phyloP scores from a whole-genome alignment of 2,113 vertebrate genomes.

The Naja naja region DNA sequence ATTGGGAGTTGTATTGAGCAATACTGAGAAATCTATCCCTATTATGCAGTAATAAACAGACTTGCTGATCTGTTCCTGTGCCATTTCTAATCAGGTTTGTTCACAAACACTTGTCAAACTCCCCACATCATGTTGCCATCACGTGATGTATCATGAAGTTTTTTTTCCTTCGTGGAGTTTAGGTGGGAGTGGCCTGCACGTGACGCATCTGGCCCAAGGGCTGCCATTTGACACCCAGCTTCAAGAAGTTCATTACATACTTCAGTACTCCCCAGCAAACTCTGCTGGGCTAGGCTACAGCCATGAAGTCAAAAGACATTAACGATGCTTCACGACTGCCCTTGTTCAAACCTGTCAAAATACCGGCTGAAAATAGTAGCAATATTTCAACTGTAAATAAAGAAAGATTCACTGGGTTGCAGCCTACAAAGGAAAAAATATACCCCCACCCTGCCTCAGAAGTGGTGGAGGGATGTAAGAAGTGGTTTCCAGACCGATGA shows the following conservation, averaged over 20 bases:
- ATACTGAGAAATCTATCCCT: background rate
- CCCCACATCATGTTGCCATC: too few species aligned
- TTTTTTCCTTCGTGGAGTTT: too few species aligned
- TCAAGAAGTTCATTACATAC: background rate
- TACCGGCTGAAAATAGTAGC: background rate
- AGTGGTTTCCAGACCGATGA: background rate
- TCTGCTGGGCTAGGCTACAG: background rate
- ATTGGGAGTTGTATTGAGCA: background rate
- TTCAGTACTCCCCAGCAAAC: background rate
- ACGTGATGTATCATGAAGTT: too few species aligned
- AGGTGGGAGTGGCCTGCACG: too few species aligned
- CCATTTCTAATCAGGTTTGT: background rate
- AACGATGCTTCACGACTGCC: background rate
- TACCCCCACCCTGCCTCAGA: background rate
- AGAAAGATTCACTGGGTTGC: background rate
- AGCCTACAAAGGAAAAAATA: background rate
- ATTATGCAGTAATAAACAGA: background rate
- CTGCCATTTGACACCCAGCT: too few species aligned
- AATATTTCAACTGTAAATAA: background rate
- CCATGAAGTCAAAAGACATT: background rate
- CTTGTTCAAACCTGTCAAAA: background rate
- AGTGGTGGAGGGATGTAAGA: background rate
- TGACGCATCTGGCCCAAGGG: accelerated
- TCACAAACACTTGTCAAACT: background rate
- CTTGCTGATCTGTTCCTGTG: background rate